phyloP scores from a whole-genome alignment of 2,797 vertebrate genomes.

The Cacajao melanocephalus region DNA sequence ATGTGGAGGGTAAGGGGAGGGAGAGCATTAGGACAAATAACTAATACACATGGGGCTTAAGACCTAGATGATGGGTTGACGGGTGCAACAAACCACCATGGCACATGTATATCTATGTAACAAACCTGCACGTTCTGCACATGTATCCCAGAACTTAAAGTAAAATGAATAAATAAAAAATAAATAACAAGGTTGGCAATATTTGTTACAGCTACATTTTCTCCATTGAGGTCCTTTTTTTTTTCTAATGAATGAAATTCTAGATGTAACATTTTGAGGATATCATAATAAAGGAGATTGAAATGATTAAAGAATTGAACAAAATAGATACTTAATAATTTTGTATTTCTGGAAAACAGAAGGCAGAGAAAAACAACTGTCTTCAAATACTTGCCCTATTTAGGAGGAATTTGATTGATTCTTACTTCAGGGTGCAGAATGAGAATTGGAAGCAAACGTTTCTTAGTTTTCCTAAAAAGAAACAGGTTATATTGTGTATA shows the following conservation, averaged over 20 bases:
- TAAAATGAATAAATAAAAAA: too few relatives aligned
- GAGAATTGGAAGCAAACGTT: neutral
- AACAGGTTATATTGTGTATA: neutral
- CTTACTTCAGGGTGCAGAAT: neutral
- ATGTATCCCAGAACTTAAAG: too few relatives aligned
- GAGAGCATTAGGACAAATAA: too few relatives aligned
- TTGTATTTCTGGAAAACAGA: neutral
- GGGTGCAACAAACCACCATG: too few relatives aligned
- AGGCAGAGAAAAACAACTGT: neutral
- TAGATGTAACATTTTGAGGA: neutral
- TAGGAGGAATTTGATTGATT: neutral
- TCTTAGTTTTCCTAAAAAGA: neutral
- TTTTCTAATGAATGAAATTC: neutral
- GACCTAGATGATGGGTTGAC: too few relatives aligned
- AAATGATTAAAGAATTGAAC: neutral
- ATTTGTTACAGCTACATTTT: neutral
- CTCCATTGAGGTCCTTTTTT: neutral
- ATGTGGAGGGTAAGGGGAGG: too few relatives aligned
- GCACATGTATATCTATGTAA: too few relatives aligned
- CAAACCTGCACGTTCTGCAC: too few relatives aligned
- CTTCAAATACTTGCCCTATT: neutral
- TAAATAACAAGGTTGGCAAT: too few relatives aligned
- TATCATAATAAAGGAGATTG: neutral
- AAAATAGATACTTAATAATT: neutral
- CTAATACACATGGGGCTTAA: too few relatives aligned